These are phyloP conservation scores for Tragulus kanchil DNA, from an alignment of 2,113 vertebrate species.

Conservation along the genomic window DNA sequence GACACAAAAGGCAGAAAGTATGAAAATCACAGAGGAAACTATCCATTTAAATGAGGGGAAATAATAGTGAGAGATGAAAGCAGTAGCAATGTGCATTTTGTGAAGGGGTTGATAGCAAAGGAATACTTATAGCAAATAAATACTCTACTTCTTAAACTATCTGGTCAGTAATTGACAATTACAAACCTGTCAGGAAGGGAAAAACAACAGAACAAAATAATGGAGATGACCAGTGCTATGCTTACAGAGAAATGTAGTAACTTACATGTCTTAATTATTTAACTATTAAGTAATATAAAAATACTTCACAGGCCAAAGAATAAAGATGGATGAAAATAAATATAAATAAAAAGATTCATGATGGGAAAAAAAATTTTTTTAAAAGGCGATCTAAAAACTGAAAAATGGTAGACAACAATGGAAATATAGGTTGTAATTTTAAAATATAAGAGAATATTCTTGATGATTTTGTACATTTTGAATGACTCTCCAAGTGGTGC, in stretches of 20 bases:
- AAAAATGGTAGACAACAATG: too few relatives aligned
- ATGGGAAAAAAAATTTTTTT: too few relatives aligned
- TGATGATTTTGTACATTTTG: not conserved
- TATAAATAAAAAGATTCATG: too few relatives aligned
- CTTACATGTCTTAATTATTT: not conserved
- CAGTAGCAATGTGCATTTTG: not conserved
- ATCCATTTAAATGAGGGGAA: not conserved
- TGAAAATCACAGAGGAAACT: not conserved
- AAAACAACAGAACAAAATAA: not conserved
- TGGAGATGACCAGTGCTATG: accelerated
- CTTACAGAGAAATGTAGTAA: not conserved
- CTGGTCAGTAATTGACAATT: not conserved
- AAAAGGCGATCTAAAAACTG: too few relatives aligned
- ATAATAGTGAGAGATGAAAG: not conserved
- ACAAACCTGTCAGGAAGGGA: not conserved
- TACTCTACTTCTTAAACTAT: not conserved
- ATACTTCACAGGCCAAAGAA: too few relatives aligned
- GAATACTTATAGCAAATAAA: not conserved
- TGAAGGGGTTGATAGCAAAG: not conserved
- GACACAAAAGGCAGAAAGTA: not conserved
- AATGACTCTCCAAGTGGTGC: too few relatives aligned
- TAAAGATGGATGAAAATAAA: too few relatives aligned
- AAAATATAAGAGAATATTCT: not conserved
- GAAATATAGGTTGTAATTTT: not conserved
- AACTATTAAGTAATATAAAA: not conserved